Conservation (phyloP, 2,888 invertebrate species). For the Acronicta leporina region DNA sequence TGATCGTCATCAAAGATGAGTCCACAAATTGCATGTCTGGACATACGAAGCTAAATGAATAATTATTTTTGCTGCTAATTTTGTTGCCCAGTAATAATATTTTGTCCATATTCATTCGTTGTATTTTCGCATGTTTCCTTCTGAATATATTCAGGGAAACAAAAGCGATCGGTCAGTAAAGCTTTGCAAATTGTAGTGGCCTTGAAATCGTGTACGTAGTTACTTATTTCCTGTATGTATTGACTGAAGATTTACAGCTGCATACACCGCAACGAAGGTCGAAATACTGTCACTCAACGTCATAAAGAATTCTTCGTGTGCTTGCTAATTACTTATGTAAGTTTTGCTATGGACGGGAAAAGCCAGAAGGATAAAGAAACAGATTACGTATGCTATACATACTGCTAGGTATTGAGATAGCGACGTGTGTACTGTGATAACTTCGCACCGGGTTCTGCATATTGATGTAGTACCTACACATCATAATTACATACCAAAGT, state of each 20-base stretch:
- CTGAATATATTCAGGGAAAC: too few species aligned
- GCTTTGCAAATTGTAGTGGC: background rate
- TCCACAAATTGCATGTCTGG: constrained; percentile 31
- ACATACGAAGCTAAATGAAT: too few species aligned
- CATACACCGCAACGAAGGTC: background rate
- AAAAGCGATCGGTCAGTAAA: too few species aligned
- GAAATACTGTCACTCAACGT: background rate
- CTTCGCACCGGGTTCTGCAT: constrained; percentile 22
- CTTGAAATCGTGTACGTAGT: background rate
- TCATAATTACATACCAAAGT: background rate
- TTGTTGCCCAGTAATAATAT: too few species aligned
- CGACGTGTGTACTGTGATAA: constrained; percentile 3
- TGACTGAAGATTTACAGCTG: too few species aligned
- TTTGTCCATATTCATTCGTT: background rate
- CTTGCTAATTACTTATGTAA: background rate
- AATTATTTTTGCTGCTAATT: too few species aligned
- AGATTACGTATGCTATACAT: constrained; percentile 27
- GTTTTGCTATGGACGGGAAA: constrained; percentile 19
- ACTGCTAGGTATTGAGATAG: constrained; percentile 22
- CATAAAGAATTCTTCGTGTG: background rate
- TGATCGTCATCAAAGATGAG: constrained; percentile 39
- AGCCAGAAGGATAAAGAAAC: constrained; percentile 22
- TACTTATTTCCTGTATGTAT: background rate
- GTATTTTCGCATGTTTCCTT: background rate
- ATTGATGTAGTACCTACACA: constrained; percentile 16